Evolutionary conservation across 2,113 vertebrate species (phyloP).

Genomic region (Myodes glareolus): DNA sequence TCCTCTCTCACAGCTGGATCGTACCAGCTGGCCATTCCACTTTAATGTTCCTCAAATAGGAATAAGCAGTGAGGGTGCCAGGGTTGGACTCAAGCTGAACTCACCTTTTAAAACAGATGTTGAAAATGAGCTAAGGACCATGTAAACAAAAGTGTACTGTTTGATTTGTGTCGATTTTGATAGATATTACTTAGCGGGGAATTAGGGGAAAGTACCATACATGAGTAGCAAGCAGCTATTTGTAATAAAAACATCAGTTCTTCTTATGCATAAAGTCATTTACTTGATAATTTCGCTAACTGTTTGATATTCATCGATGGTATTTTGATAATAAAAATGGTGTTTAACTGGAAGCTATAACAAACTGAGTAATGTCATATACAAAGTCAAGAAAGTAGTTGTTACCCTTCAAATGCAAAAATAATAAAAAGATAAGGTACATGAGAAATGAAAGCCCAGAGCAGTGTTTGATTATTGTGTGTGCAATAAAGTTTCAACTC

Average conservation of each 20-base stretch:
- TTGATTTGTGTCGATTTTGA: not conserved
- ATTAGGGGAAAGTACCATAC: not conserved
- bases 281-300: not conserved
- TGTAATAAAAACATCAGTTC: not conserved
- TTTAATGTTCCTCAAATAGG: conserved; percentile 67
- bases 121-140: not conserved
- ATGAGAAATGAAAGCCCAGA: conserved; percentile 1
- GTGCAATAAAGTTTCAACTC: not conserved
- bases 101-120: conserved; percentile 5
- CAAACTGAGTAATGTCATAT: not conserved
- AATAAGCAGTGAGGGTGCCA: conserved; percentile 56
- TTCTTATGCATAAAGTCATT: not conserved
- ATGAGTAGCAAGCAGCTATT: not conserved
- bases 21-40: conserved; percentile 53
- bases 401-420: conserved; percentile 15
- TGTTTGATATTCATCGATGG: not conserved
- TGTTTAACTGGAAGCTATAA: conserved; percentile 20
- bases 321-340: not conserved
- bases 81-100: not conserved
- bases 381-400: not conserved
- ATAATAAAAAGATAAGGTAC: conserved; percentile 11
- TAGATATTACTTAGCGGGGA: not conserved
- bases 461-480: not conserved
- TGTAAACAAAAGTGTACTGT: not conserved
- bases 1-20: conserved; percentile 68